Percentiles rank a stretch among this genome's conserved stretches.
Conservation (phyloP, 2,797 vertebrate genomes). For the Pangasius macronema region DNA sequence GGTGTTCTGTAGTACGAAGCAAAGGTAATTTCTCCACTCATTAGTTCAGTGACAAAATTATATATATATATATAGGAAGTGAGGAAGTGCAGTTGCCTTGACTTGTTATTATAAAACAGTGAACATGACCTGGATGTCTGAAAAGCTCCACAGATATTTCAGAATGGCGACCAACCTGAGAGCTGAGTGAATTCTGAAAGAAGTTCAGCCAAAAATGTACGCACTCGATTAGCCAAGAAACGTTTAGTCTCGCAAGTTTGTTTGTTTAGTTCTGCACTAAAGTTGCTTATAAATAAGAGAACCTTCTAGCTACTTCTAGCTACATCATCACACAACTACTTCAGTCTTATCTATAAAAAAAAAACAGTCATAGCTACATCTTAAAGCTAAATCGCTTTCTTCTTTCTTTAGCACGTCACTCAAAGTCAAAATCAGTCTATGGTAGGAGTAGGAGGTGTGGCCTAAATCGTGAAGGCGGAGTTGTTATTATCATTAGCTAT, state of each 20-base stretch:
- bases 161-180: neutral
- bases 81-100: neutral
- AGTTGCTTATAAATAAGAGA: neutral
- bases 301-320: neutral
- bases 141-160: neutral
- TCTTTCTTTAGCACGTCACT: neutral
- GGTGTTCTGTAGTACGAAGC: neutral
- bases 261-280: neutral
- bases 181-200: conserved; percentile 8
- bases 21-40: neutral
- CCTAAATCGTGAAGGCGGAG: neutral
- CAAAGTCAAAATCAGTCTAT: neutral
- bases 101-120: neutral
- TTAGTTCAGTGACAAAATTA: neutral
- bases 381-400: neutral
- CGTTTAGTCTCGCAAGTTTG: neutral
- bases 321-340: neutral
- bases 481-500: neutral
- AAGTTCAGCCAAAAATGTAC: neutral
- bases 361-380: neutral
- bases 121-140: neutral
- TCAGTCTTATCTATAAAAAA: neutral
- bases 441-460: neutral
- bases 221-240: neutral
- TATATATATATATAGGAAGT: neutral